phyloP scores from a whole-genome alignment of 2,113 vertebrate species.

The Gambusia affinis region DNA sequence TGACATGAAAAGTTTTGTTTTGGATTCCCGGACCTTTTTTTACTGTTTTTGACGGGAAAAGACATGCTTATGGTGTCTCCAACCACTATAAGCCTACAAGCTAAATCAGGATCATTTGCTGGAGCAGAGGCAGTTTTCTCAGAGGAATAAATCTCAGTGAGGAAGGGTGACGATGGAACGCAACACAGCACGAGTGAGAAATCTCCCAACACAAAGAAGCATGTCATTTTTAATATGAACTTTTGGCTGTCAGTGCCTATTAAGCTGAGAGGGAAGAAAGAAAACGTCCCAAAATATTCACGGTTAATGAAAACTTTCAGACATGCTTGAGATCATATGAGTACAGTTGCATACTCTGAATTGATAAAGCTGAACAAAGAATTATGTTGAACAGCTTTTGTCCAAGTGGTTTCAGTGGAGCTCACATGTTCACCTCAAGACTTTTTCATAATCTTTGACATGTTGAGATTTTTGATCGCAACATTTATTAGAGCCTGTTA shows the following conservation, averaged over 20 bases:
- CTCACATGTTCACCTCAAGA: constrained; percentile 46
- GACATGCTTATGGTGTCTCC: not conserved
- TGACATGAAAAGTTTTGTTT: not conserved
- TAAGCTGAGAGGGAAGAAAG: not conserved
- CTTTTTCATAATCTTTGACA: constrained; percentile 27
- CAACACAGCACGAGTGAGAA: not conserved
- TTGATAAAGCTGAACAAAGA: constrained; percentile 17
- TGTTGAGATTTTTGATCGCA: constrained; percentile 9
- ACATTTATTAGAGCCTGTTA: not conserved
- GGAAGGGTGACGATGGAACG: not conserved
- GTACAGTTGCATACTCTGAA: constrained; percentile 2
- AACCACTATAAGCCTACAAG: not conserved
- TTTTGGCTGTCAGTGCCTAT: not conserved
- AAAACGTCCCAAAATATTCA: not conserved
- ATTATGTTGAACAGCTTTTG: constrained; percentile 59
- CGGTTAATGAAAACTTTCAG: constrained; percentile 1
- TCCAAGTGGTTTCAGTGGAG: constrained; percentile 41
- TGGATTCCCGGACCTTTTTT: not conserved
- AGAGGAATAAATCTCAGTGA: not conserved
- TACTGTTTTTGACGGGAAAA: no score
- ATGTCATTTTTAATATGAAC: no score
- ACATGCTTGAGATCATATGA: constrained; percentile 18
- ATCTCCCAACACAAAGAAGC: not conserved
- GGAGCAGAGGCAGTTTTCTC: not conserved
- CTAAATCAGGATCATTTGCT: not conserved